Evolutionary conservation across 2,888 invertebrate genomes (phyloP).

Genomic region (Minunthozetes semirufus): DNA sequence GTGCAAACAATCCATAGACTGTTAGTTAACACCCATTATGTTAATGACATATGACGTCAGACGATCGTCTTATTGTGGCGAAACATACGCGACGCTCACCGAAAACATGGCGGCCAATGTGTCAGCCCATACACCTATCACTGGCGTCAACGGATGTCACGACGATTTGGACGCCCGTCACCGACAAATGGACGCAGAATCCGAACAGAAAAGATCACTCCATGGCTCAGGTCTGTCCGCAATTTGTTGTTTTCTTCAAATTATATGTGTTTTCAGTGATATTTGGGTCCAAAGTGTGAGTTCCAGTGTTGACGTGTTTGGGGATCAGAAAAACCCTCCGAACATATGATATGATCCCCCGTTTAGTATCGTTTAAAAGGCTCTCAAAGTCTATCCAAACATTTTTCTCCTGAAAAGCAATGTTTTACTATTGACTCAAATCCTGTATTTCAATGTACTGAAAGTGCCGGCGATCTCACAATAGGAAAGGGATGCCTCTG

Average conservation of each 20-base stretch:
- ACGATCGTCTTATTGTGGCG: conserved; percentile 31
- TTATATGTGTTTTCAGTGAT: background rate
- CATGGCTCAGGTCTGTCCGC: conserved; percentile 37
- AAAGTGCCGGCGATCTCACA: conserved; percentile 11
- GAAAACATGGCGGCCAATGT: conserved; percentile 17
- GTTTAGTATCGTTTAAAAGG: background rate
- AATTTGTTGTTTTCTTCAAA: background rate
- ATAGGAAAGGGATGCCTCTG: background rate
- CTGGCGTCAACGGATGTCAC: background rate
- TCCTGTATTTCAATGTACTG: background rate
- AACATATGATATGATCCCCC: conserved; percentile 11
- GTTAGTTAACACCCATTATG: conserved; percentile 24
- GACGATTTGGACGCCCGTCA: conserved; percentile 40
- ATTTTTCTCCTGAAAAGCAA: background rate
- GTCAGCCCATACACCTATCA: background rate
- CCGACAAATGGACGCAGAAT: conserved; percentile 36
- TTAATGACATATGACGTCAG: conserved; percentile 31
- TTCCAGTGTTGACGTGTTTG: conserved; percentile 16
- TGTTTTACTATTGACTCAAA: background rate
- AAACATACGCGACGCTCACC: conserved; percentile 10
- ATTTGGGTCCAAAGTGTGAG: background rate
- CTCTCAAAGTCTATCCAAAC: background rate
- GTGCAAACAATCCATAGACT: background rate
- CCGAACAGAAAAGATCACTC: conserved; percentile 39
- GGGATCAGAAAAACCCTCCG: background rate